Base-by-base conservation (phyloP, 2,113 vertebrate species). In the Aplodontia rufa region DNA sequence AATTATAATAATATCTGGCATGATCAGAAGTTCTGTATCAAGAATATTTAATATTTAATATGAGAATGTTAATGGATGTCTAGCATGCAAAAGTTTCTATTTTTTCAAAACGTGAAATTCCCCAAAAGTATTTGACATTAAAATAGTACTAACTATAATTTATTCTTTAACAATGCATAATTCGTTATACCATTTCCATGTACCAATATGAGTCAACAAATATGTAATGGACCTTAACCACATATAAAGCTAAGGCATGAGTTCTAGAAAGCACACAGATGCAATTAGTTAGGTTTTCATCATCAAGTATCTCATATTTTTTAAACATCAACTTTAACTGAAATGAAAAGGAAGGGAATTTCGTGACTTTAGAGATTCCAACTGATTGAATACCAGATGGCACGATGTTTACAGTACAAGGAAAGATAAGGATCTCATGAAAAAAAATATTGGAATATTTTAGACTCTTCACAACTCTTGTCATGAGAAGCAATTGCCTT, bases 91-190 rank as follows among this genome's bases (percentile, higher is more conserved):
- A 5, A 6, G 72, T 78, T 85, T 90, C 35, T 85, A 49, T 55
- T 78, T 94, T 92, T 96, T 78, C 66, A 81, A 82, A 91, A 76
- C 60, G 11, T 28, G 2, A 87, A 94, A 86, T 45, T 83, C 24
- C 26, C 28, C 8, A 32, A 53, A 79, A 53, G 10, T 49, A 86
- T 74, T 45, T 82, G 28, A 69, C 2, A 83, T 91, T 42, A 87
- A 69, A 87, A 66, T 71, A 53, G 32, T 88, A 47, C 20, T 87
- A 13, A 64, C 9, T 22, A 40, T 28, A 86, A 78, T 88, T 75
- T 88, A n/a, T 58, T 82, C 42, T 90, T 76, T 82, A 60, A 78
- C 95, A 40, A 60, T 32, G 0, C 45, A 49, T 55, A 71, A 92
- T 94, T 72, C 37, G 47, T 78, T 55, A 68, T 62, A 37, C 28